A percentile compares a stretch with the other conserved stretches of the same genome.
Conservation (phyloP, 2,888 invertebrate species). For the Calameuta idolon region DNA sequence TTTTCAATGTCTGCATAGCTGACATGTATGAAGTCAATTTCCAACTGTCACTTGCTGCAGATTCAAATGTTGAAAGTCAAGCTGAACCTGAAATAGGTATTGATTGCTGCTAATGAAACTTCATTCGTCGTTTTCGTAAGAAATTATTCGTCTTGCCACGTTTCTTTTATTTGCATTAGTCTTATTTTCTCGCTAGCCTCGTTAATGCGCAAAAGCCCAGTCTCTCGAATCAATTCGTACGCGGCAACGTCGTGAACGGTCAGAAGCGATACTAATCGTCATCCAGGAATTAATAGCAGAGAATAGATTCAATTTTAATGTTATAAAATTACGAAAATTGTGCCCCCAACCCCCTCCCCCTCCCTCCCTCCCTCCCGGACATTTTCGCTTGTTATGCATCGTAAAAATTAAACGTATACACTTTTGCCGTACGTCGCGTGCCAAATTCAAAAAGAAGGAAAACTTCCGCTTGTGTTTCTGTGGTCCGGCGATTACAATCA, state of each 20-base stretch:
- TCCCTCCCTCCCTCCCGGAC: too few species aligned
- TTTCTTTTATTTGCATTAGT: background rate
- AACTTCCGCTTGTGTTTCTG: background rate
- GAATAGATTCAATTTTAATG: background rate
- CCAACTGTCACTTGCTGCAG: background rate
- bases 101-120: background rate
- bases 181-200: background rate
- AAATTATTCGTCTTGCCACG: background rate
- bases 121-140: background rate
- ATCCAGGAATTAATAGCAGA: background rate
- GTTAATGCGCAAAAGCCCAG: background rate
- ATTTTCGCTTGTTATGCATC: background rate
- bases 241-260: background rate
- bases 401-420: background rate
- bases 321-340: background rate
- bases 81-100: background rate
- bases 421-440: background rate
- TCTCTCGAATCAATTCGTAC: background rate
- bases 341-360: too few species aligned
- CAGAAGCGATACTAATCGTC: background rate
- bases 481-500: too few species aligned
- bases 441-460: background rate
- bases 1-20: background rate
- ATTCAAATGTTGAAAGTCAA: background rate
- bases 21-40: background rate